Conservation (phyloP, 2,113 vertebrate genomes). For the Cardinalis cardinalis region DNA sequence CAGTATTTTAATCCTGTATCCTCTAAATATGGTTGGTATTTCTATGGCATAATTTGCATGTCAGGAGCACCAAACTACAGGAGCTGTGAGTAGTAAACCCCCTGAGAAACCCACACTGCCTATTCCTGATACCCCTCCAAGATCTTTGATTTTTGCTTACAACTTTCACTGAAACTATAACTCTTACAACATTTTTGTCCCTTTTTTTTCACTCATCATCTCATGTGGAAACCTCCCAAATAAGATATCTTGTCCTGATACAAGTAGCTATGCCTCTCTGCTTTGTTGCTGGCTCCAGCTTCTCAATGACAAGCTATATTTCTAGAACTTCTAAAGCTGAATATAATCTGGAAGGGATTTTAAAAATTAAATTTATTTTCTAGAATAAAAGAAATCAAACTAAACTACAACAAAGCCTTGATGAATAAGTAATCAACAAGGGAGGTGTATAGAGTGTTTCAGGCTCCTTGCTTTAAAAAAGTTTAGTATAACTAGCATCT, state of each 20-base stretch:
- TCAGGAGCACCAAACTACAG: not conserved
- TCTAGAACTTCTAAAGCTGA: not conserved
- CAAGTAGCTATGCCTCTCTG: not conserved
- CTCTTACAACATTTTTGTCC: not conserved
- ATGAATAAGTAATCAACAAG: not conserved
- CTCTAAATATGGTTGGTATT: not conserved
- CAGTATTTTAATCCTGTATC: not conserved
- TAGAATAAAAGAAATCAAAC: not conserved
- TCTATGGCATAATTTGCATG: not conserved
- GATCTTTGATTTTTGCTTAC: not conserved
- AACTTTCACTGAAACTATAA: not conserved
- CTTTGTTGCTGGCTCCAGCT: not conserved
- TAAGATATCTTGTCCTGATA: not conserved
- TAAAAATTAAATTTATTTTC: not conserved
- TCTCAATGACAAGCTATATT: not conserved
- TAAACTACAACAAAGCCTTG: not conserved
- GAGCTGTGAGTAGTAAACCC: not conserved
- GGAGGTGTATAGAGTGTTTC: not conserved
- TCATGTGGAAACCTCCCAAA: not conserved
- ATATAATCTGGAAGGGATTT: not conserved
- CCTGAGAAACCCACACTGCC: not conserved
- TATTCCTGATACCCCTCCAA: not conserved
- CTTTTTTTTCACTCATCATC: not conserved
- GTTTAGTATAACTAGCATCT: not conserved
- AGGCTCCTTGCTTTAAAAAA: not conserved